Base-by-base conservation (phyloP, 2,797 vertebrate species). In the Gymnodraco acuticeps region DNA sequence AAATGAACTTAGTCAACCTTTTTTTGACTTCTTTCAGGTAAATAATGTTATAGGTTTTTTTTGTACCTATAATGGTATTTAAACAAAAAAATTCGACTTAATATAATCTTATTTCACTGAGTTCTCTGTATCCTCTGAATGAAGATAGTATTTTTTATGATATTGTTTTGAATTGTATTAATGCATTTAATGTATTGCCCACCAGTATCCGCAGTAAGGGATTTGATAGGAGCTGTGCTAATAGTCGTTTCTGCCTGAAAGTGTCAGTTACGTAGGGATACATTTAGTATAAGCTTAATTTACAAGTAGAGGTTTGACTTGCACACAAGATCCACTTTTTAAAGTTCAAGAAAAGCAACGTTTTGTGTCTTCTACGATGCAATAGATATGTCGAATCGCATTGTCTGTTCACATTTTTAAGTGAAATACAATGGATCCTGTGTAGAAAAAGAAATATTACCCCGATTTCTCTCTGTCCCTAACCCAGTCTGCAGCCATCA, bases 401-500 rank as follows among this genome's bases (percentile, higher is more conserved):
- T 59, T 0, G 33, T 62, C 3, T 0, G 45, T 17, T 66, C 16
- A 27, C 46, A 15, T 55, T 69, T 78, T 17, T 15, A 20, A 11
- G 45, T 38, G n/a, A 4, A 52, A 41, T 27, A 52, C 17, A 61
- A 41, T 12, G 1, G 4, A 27, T 56, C 0, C 10, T 0, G 38
- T 15, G 1, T 31, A 8, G 13, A 51, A 14, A 77, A 70, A 73
- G 8, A 9, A 70, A 63, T n/a, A 7, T 48, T 73, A 73, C 73
- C 68, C 60, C 2, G 7, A 3, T 54, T 9, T 23, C 81, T 33
- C 51, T 15, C 31, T 41, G 14, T 11, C 73, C 64, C 17, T 42
- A 27, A 27, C 27, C 56, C 62, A 59, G 27, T 20, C 11, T 47
- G 53, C 71, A 72, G 70, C 64, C 71, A 63, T 84, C 66, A 33